Percentiles rank a stretch among this genome's conserved stretches.
phyloP scores from a whole-genome alignment of 2,797 vertebrate genomes.

The Sciaenops ocellatus region DNA sequence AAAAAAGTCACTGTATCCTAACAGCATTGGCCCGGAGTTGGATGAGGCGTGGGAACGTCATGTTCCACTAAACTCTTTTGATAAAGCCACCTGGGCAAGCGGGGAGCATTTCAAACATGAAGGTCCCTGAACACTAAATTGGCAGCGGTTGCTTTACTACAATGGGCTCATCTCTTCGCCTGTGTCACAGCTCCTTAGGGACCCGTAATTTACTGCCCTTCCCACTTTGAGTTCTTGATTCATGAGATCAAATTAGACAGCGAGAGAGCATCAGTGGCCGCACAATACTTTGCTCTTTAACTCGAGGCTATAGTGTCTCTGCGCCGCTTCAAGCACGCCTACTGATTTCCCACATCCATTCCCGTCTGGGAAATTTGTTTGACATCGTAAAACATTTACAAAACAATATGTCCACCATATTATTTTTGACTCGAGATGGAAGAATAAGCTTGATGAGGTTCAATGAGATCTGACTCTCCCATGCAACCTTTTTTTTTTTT shows the following conservation, averaged over 20 bases:
- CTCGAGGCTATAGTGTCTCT: conserved; percentile 43
- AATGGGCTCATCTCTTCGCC: conserved; percentile 62
- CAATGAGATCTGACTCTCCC: conserved; percentile 22
- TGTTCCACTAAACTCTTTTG: conserved; percentile 70
- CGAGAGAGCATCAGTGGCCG: conserved; percentile 65
- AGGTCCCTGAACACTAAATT: conserved; percentile 71
- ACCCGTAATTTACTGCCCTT: conserved; percentile 75
- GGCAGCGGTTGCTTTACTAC: conserved; percentile 68
- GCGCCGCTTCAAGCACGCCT: conserved; percentile 26
- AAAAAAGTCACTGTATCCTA: conserved; percentile 53
- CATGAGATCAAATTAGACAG: conserved; percentile 82
- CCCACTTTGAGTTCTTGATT: conserved; percentile 76
- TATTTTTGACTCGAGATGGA: neutral
- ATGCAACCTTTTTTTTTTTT: neutral
- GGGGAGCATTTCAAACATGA: conserved; percentile 68
- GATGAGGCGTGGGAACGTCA: conserved; percentile 68
- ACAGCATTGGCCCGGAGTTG: conserved; percentile 53
- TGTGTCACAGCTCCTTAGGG: conserved; percentile 66
- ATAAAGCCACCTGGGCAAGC: conserved; percentile 75
- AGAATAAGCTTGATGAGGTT: conserved; percentile 22
- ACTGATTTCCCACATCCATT: conserved; percentile 17
- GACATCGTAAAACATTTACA: conserved; percentile 8
- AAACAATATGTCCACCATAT: neutral
- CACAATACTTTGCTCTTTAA: conserved; percentile 69
- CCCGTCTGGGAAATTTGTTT: conserved; percentile 1